Evolutionary conservation across 2,113 vertebrate species (phyloP), one percentile per base, ranked within the genome.

Genomic region (Terrapene triunguis): DNA sequence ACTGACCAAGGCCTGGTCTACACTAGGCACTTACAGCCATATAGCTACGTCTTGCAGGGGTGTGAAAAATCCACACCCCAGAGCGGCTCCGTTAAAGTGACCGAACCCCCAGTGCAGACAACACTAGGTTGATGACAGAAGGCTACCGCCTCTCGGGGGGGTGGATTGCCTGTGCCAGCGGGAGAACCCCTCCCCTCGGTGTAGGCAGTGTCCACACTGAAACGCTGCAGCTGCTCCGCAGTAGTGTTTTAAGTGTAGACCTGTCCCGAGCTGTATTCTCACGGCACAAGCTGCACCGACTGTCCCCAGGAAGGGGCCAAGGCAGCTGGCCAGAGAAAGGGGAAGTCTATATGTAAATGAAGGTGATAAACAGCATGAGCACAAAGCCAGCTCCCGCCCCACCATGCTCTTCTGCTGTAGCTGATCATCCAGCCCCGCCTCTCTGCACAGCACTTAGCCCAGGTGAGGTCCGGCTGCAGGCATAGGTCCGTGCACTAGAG

Each of bases 301-400:
- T 92, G 96, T 94, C 85, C 94, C 24, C 38, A 54, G 86, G 86
- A 86, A 0, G 0, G 72, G 0, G 62, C 50, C 38, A 8, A 1
- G 27, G 78, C 2, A 1, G 62, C 62, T 35, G 62, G 12, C 6
- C 11, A 16, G 32, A 35, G 62, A 13, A 65, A 65, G 62, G 89
- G 83, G 92, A 81, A 24, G 8, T 93, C 16, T 9, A 29, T 80
- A 84, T 80, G 91, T 93, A 89, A 50, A 94, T 69, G 86, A 92
- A 91, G 89, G 53, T 92, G 84, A 96, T 82, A 91, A 96, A 95
- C 94, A 84, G 72, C 86, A 38, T 87, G 94, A 88, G 97, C 94
- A 91, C 24, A 35, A 65, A 35, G 14, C 6, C 29, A 65, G 32
- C 94, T 91, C 51, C 38, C 29, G 50, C 69, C 54, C 59, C 62